Conservation (phyloP, 2,797 vertebrate genomes). For the Chloroceryle inda region DNA sequence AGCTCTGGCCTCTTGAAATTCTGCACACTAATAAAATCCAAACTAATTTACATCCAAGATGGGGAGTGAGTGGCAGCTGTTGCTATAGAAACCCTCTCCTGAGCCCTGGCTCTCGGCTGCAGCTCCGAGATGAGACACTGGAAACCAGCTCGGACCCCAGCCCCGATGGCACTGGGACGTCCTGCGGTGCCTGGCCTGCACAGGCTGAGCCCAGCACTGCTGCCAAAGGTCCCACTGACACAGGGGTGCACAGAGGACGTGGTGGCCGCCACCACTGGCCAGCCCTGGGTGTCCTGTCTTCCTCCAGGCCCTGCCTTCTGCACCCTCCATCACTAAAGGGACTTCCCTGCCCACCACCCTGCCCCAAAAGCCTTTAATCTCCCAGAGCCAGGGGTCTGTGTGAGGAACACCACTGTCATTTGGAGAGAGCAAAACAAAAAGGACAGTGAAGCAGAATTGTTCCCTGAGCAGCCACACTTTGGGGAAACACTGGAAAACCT, state of each 20-base stretch:
- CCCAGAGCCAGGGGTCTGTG: not conserved
- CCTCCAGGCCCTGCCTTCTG: not conserved
- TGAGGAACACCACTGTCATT: not conserved
- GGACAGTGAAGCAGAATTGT: not conserved
- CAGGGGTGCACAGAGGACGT: not conserved
- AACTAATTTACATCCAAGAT: slow-evolving; percentile 85
- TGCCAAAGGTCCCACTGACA: not conserved
- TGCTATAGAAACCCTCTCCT: slow-evolving; percentile 84
- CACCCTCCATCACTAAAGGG: not conserved
- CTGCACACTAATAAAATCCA: slow-evolving; percentile 86
- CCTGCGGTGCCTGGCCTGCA: fast-evolving
- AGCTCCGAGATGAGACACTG: slow-evolving; percentile 67
- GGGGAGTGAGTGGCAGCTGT: slow-evolving; percentile 83
- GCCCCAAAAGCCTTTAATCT: not conserved
- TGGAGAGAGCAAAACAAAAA: not conserved
- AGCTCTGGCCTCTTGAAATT: slow-evolving; percentile 80
- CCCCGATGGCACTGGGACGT: not conserved
- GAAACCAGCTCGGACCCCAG: slow-evolving; percentile 47
- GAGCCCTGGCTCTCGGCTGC: slow-evolving; percentile 75
- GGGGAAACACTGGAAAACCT: not conserved
- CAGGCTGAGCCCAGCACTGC: fast-evolving
- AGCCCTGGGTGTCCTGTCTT: not conserved
- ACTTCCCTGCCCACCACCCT: not conserved
- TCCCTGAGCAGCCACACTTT: not conserved
- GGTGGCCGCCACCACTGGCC: not conserved